Conservation (phyloP, 2,888 invertebrate genomes). For the Saturnia pavonia region DNA sequence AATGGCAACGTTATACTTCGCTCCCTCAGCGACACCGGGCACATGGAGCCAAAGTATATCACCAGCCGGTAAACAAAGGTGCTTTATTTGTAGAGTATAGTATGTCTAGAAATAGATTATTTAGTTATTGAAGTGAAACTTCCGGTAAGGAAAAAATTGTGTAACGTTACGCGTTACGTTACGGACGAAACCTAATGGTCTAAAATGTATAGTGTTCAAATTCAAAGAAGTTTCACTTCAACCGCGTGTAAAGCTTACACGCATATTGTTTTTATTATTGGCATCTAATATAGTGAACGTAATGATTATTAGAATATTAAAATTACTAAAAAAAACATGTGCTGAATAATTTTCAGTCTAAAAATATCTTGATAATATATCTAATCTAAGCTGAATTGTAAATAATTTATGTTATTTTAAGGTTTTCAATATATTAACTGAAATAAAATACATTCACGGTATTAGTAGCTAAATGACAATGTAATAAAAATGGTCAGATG, state of each 20-base stretch:
- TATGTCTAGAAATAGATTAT: neutral
- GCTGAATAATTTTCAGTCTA: neutral
- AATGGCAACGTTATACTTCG: conserved; percentile 92
- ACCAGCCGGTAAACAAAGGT: conserved; percentile 80
- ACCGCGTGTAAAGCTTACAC: no score
- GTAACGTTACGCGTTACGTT: no score
- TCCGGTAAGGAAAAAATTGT: no score
- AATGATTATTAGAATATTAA: neutral
- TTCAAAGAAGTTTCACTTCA: no score
- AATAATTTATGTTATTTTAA: neutral
- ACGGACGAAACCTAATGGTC: no score
- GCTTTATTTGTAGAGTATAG: conserved; percentile 21
- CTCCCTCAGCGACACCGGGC: conserved; percentile 93
- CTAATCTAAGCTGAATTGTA: neutral
- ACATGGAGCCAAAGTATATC: conserved; percentile 89
- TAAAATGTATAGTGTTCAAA: no score
- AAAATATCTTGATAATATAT: no score
- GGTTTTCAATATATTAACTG: neutral
- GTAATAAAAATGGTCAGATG: neutral
- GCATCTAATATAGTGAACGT: neutral
- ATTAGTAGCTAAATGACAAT: neutral
- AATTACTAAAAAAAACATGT: neutral
- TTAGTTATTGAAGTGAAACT: neutral
- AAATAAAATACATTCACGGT: neutral
- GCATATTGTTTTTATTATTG: neutral